Base-by-base conservation (phyloP, 2,888 invertebrate genomes). In the Parascotia fuliginaria region DNA sequence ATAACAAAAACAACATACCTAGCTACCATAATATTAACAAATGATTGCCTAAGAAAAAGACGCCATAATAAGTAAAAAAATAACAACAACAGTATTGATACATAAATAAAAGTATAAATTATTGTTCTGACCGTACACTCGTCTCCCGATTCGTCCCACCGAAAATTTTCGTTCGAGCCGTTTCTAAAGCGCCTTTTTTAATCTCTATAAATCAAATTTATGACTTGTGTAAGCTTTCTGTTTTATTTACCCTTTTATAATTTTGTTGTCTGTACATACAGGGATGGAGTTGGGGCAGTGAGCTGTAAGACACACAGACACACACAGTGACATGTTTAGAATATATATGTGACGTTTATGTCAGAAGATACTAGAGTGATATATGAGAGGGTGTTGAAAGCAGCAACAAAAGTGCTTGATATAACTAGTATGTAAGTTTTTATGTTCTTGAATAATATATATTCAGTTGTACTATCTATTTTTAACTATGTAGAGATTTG, bases 121-220 rank as follows among this genome's bases (percentile, higher is more conserved):
- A 51, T 47, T 67, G 40, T 80, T 69, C 84, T 44, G 42, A 78
- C 88, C 55, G 66, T 91, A 87, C 90, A 45, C 79, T 75, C 85
- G 82, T 88, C 87, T 87, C 88, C 87, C 88, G 84, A 90, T 87
- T 84, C 91, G 88, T 90, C 89, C 89, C 87, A 87, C 88, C 89
- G 87, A 90, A 89, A 89, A 90, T 89, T 88, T 89, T 87, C 89
- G 90, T 89, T 89, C 88, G 88, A 90, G 89, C 90, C 85, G 85
- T 87, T 88, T 88, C 89, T 88, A 90, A 89, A 89, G 90, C 91
- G 89, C 89, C 91, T 92, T 92, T 92, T 92, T 92, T 92, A 92
- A 92, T 92, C 92, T 92, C 92, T 88, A 92, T 92, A 92, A 92
- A 92, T 92, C 91, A 92, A 90, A 91, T 92, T 91, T 92, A 92